Evolutionary conservation across 2,797 vertebrate species (phyloP).

Genomic region (Coracias cyanogaster): DNA sequence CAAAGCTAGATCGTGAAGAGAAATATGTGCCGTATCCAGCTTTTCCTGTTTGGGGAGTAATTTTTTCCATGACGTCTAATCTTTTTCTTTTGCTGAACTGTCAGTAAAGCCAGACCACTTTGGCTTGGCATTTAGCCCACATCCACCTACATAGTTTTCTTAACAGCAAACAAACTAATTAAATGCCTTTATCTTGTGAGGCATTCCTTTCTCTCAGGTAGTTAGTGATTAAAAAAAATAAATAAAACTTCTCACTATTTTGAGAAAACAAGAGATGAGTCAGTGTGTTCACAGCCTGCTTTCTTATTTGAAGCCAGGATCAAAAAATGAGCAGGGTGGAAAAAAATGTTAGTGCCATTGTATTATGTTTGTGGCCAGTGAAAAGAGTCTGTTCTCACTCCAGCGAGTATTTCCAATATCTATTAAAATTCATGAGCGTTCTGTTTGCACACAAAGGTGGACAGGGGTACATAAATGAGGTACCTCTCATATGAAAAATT

Average conservation of each 20-base stretch:
- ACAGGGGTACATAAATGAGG: background rate
- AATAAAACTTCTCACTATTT: slow-evolving; percentile 69
- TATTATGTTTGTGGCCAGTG: background rate
- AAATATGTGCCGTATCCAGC: slow-evolving; percentile 61
- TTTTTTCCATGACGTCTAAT: slow-evolving; percentile 71
- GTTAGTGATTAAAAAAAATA: slow-evolving; percentile 68
- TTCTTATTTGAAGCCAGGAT: slow-evolving; percentile 62
- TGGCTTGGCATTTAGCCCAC: slow-evolving; percentile 49
- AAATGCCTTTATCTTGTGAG: slow-evolving; percentile 67
- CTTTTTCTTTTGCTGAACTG: slow-evolving; percentile 70
- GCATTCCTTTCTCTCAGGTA: slow-evolving; percentile 68
- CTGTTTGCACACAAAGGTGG: slow-evolving; percentile 21
- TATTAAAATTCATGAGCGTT: slow-evolving; percentile 34
- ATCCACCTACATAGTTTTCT: slow-evolving; percentile 66
- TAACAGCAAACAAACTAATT: slow-evolving; percentile 74
- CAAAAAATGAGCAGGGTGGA: slow-evolving; percentile 5
- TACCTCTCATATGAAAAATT: background rate
- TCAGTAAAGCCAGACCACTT: slow-evolving; percentile 70
- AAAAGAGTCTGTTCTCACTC: background rate
- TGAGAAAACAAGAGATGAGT: slow-evolving; percentile 69
- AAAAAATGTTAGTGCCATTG: background rate
- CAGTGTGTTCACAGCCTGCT: slow-evolving; percentile 42
- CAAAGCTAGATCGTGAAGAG: slow-evolving; percentile 26
- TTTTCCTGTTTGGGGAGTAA: slow-evolving; percentile 67
- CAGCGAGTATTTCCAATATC: slow-evolving; percentile 17